Percentiles rank a stretch among this genome's conserved stretches.
Evolutionary conservation across 2,113 vertebrate genomes (phyloP).

Genomic region (Mandrillus leucophaeus): DNA sequence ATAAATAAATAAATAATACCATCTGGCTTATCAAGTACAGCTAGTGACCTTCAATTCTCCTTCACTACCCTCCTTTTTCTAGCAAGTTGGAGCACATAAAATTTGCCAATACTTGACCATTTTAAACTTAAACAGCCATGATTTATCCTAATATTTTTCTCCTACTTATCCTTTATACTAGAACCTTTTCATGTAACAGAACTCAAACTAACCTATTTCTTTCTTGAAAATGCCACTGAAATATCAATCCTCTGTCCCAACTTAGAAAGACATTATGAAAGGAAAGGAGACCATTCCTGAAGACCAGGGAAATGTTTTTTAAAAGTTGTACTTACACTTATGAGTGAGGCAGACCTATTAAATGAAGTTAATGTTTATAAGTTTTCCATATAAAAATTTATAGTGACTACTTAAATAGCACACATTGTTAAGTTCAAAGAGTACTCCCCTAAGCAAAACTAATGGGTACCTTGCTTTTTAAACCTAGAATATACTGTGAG

Average conservation of each 20-base stretch:
- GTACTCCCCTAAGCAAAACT: background rate
- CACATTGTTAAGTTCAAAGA: background rate
- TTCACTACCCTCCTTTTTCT: background rate
- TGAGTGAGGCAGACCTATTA: background rate
- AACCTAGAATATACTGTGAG: background rate
- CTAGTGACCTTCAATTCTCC: background rate
- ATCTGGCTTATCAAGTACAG: background rate
- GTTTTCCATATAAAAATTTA: background rate
- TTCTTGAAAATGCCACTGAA: background rate
- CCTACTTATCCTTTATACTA: background rate
- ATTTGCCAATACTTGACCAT: background rate
- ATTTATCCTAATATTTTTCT: background rate
- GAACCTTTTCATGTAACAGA: background rate
- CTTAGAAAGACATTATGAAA: background rate
- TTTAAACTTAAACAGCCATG: constrained; percentile 1
- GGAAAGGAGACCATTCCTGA: background rate
- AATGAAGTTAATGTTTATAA: background rate
- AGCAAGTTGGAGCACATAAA: background rate
- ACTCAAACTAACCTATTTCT: constrained; percentile 3
- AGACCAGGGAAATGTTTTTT: background rate
- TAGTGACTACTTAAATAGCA: background rate
- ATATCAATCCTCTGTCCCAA: constrained; percentile 16
- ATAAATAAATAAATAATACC: background rate
- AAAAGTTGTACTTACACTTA: background rate
- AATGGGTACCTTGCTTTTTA: background rate